Evolutionary conservation across 2,797 vertebrate species (phyloP).

Genomic region (Acanthurus tractus): DNA sequence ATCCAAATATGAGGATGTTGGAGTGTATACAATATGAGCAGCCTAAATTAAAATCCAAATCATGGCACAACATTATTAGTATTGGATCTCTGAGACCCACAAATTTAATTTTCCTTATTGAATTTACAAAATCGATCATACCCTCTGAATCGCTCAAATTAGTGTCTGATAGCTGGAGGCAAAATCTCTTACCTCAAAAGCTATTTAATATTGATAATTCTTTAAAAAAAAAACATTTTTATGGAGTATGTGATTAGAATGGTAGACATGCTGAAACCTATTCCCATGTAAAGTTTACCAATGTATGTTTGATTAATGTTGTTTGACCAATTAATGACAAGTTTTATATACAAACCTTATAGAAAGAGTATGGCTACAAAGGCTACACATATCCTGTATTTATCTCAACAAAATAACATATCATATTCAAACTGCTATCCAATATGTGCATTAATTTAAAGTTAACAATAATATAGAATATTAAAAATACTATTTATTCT

Average conservation of each 20-base stretch:
- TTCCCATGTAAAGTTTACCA: neutral
- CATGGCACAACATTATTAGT: neutral
- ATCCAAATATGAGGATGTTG: conserved; percentile 42
- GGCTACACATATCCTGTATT: neutral
- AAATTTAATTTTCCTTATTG: conserved; percentile 23
- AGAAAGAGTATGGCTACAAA: neutral
- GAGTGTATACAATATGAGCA: conserved; percentile 39
- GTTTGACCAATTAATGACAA: neutral
- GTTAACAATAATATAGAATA: neutral
- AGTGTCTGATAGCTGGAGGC: neutral
- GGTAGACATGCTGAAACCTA: neutral
- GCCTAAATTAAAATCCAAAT: conserved; percentile 24
- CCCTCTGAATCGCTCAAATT: neutral
- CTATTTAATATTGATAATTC: neutral
- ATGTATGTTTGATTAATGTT: neutral
- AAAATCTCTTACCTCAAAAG: neutral
- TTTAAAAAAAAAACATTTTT: neutral
- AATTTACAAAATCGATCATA: conserved; percentile 11
- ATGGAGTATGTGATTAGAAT: neutral
- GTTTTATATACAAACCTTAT: too few species aligned
- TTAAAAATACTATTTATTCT: neutral
- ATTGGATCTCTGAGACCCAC: conserved; percentile 18
- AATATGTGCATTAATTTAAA: neutral
- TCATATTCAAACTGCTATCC: neutral
- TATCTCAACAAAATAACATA: neutral